Evolutionary conservation across 2,888 invertebrate genomes (phyloP).

Genomic region (Ennomos erosarius): DNA sequence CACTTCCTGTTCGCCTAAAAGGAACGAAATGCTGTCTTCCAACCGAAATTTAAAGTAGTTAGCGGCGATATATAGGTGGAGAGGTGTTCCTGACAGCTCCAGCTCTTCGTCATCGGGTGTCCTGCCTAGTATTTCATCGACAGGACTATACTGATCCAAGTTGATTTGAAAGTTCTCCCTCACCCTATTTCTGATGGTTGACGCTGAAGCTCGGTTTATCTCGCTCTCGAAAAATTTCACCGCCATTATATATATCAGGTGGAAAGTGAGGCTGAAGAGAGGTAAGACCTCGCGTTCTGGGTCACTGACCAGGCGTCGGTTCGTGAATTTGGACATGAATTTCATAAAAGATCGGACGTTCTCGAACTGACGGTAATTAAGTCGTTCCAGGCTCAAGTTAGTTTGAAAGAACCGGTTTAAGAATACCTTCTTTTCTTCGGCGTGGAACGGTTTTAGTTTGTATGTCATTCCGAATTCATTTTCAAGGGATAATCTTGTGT

Average conservation of each 20-base stretch:
- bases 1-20: constrained; percentile 37
- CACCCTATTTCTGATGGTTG: constrained; percentile 42
- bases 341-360: constrained; percentile 47
- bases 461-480: constrained; percentile 42
- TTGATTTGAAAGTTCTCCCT: constrained; percentile 43
- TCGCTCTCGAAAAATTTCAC: constrained; percentile 48
- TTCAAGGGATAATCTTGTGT: constrained; percentile 39
- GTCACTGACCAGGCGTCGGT: constrained; percentile 16
- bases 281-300: constrained; percentile 41
- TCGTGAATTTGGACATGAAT: constrained; percentile 35
- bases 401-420: constrained; percentile 49
- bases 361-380: constrained; percentile 50
- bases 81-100: constrained; percentile 51
- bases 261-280: constrained; percentile 47
- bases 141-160: constrained; percentile 36
- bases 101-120: constrained; percentile 40
- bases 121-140: constrained; percentile 44
- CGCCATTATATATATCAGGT: constrained; percentile 45
- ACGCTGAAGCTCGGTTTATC: constrained; percentile 43
- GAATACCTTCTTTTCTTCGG: constrained; percentile 43
- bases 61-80: constrained; percentile 52
- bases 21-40: constrained; percentile 44
- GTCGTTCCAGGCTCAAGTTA: constrained; percentile 48
- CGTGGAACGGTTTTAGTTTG: constrained; percentile 42
- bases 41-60: constrained; percentile 50